Evolutionary conservation across 2,113 vertebrate genomes (phyloP).

Genomic region (Lasiurus cinereus): DNA sequence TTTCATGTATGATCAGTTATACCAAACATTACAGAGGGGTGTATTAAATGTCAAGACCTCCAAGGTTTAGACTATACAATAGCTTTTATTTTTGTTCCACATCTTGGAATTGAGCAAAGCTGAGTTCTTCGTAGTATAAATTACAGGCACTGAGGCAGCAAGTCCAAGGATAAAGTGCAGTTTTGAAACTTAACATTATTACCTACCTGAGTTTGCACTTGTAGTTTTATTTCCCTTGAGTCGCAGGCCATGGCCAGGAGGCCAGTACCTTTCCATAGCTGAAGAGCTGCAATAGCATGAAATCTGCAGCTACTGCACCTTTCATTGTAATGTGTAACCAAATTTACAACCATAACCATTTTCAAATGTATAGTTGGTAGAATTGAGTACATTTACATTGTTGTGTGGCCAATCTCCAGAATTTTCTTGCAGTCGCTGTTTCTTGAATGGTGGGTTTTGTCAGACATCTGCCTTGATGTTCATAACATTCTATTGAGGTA

Average conservation of each 20-base stretch:
- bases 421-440: neutral
- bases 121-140: neutral
- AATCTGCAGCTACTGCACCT: neutral
- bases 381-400: neutral
- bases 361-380: neutral
- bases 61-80: conserved; percentile 1
- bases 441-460: neutral
- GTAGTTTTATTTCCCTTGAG: neutral
- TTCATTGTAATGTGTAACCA: neutral
- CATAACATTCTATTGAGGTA: neutral
- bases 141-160: neutral
- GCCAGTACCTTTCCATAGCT: neutral
- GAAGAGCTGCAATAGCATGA: neutral
- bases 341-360: neutral
- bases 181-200: neutral
- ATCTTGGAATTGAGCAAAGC: neutral
- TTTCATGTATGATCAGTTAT: neutral
- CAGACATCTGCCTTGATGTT: neutral
- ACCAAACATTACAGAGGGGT: neutral
- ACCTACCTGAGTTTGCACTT: neutral
- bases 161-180: neutral
- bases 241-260: neutral
- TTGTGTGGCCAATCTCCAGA: neutral
- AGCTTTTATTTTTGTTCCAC: conserved; percentile 5
- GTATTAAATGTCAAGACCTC: neutral